These are phyloP conservation scores for Ageneiosus marmoratus DNA, from an alignment of 2,113 vertebrate species.

Conservation along the genomic window DNA sequence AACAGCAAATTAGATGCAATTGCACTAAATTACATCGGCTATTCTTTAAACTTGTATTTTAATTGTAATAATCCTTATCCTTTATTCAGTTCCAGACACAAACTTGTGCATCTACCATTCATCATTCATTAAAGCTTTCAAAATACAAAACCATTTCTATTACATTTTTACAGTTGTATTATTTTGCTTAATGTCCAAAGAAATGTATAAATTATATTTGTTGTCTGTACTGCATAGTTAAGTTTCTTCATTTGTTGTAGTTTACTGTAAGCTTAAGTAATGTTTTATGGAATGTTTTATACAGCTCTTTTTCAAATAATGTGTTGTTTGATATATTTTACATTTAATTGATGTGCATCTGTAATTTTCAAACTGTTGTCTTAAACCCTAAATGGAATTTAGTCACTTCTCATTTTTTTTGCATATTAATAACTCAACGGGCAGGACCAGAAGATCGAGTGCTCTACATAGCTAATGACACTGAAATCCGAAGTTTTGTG, in stretches of 20 bases:
- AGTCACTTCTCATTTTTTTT: conserved; percentile 62
- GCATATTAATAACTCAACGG: conserved; percentile 67
- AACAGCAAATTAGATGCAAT: background rate
- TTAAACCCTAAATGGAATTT: conserved; percentile 60
- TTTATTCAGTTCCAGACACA: background rate
- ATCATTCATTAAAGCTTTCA: background rate
- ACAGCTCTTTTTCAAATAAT: background rate
- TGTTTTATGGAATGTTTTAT: background rate
- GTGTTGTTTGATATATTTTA: conserved; percentile 16
- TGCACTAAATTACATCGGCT: background rate
- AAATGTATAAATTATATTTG: background rate
- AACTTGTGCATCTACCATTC: background rate
- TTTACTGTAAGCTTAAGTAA: background rate
- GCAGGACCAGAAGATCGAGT: conserved; percentile 98
- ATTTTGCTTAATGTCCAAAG: background rate
- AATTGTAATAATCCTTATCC: background rate
- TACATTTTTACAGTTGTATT: background rate
- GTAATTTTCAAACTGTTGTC: conserved; percentile 61
- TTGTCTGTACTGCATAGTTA: background rate
- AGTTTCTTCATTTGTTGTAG: background rate
- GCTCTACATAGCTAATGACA: conserved; percentile 99
- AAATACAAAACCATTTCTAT: background rate
- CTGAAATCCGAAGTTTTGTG: conserved; percentile 98
- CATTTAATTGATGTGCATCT: conserved; percentile 48
- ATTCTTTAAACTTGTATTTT: background rate